These are phyloP conservation scores for Ophion slaviceki DNA, from an alignment of 2,888 invertebrate genomes.

Conservation along the genomic window DNA sequence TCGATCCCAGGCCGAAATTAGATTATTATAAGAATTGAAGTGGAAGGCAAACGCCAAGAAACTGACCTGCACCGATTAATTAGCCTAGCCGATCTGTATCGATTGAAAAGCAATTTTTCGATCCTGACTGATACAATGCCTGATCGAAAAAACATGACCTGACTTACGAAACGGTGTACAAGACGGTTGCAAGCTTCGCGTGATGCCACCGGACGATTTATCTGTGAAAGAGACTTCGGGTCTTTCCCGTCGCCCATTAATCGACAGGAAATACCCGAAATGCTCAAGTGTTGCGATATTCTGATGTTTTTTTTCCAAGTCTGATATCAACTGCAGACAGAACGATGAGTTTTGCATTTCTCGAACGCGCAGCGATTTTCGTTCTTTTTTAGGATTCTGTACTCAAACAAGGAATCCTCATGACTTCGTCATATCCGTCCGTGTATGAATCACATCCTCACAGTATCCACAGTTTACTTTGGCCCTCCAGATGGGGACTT, in stretches of 20 bases:
- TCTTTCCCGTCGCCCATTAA: too few species aligned
- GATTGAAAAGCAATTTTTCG: too few species aligned
- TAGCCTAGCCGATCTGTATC: too few species aligned
- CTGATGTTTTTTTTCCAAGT: not conserved
- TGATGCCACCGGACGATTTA: not conserved
- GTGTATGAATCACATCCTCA: not conserved
- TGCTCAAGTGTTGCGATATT: not conserved
- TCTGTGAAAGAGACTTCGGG: too few species aligned
- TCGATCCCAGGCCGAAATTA: not conserved
- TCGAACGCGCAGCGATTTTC: not conserved
- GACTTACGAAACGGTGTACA: not conserved
- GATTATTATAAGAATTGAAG: too few species aligned
- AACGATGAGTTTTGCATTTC: not conserved
- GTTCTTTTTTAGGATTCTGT: not conserved
- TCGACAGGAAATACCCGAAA: not conserved
- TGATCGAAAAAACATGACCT: too few species aligned
- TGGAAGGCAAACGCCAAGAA: too few species aligned
- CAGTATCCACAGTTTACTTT: not conserved
- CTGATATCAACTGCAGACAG: not conserved
- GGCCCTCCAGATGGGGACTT: not conserved
- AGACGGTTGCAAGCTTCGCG: not conserved
- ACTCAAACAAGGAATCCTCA: not conserved
- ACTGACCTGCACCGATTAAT: too few species aligned
- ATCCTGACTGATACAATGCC: too few species aligned
- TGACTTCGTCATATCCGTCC: not conserved